phyloP scores from a whole-genome alignment of 2,888 invertebrate genomes.

The Aplocera efformata region DNA sequence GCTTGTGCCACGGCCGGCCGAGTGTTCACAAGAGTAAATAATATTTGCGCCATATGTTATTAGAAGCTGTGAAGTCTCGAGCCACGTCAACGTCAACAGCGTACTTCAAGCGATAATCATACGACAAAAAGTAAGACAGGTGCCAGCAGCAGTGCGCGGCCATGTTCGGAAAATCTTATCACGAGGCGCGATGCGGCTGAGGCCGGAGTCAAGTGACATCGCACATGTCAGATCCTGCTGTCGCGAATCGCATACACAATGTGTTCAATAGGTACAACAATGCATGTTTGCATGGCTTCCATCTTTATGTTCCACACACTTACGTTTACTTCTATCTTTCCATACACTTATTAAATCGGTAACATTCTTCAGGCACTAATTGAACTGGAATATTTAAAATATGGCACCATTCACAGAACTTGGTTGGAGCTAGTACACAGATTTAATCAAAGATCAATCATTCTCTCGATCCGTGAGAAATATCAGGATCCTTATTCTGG shows the following conservation, averaged over 20 bases:
- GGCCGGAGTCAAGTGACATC: constrained; percentile 43
- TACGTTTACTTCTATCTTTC: constrained; percentile 1
- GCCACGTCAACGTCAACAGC: constrained; percentile 50
- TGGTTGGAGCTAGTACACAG: constrained; percentile 14
- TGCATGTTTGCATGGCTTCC: constrained; percentile 10
- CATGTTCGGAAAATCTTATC: constrained; percentile 59
- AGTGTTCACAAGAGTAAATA: constrained; percentile 48
- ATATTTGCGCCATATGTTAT: constrained; percentile 56
- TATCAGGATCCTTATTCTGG: constrained; percentile 26
- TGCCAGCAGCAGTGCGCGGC: constrained; percentile 43
- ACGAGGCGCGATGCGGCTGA: constrained; percentile 29
- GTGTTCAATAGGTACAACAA: constrained; percentile 7
- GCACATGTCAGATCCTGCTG: constrained; percentile 58
- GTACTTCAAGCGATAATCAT: constrained; percentile 45
- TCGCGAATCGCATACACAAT: constrained; percentile 24
- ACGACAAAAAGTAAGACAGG: constrained; percentile 54
- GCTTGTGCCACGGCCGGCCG: constrained; percentile 1
- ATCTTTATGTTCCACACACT: constrained; percentile 1
- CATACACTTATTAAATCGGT: too few relatives aligned
- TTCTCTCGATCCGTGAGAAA: constrained; percentile 30
- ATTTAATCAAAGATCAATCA: constrained; percentile 33
- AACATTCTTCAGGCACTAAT: constrained; percentile 4
- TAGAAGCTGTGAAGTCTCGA: constrained; percentile 46
- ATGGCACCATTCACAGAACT: constrained; percentile 25
- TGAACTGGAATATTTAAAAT: constrained; percentile 16